A percentile compares a stretch with the other conserved stretches of the same genome.
Conservation (phyloP, 2,113 vertebrate genomes). For the Gambusia holbrooki region DNA sequence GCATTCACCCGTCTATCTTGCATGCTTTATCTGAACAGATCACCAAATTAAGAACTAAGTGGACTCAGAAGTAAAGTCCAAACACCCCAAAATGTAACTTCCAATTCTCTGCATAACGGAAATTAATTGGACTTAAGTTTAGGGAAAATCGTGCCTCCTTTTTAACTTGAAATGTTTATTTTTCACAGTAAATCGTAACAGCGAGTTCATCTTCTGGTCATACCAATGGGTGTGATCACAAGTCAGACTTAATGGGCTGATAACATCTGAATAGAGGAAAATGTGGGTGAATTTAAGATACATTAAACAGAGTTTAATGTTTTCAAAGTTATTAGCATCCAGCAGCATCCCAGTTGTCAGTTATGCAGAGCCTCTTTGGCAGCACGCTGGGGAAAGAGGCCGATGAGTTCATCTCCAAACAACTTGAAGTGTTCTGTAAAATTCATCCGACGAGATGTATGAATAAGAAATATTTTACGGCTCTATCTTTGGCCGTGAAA, state of each 20-base stretch:
- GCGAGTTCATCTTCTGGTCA: not conserved
- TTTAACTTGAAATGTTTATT: not conserved
- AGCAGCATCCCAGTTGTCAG: conserved; percentile 18
- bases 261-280: not conserved
- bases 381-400: conserved; percentile 29
- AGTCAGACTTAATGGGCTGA: not conserved
- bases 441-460: conserved; percentile 41
- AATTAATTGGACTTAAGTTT: not conserved
- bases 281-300: not conserved
- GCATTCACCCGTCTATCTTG: no score
- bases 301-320: not conserved
- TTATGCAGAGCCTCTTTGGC: conserved; percentile 43
- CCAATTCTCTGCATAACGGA: no score
- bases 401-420: conserved; percentile 39
- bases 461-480: conserved; percentile 60
- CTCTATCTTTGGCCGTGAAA: conserved; percentile 42
- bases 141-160: not conserved
- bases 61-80: not conserved
- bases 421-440: conserved; percentile 36
- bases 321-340: not conserved
- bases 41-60: no score
- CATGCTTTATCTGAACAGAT: no score
- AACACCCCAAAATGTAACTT: no score
- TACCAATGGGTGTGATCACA: not conserved
- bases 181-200: not conserved